phyloP scores from a whole-genome alignment of 2,113 vertebrate species.

The Alaudala cheleensis region DNA sequence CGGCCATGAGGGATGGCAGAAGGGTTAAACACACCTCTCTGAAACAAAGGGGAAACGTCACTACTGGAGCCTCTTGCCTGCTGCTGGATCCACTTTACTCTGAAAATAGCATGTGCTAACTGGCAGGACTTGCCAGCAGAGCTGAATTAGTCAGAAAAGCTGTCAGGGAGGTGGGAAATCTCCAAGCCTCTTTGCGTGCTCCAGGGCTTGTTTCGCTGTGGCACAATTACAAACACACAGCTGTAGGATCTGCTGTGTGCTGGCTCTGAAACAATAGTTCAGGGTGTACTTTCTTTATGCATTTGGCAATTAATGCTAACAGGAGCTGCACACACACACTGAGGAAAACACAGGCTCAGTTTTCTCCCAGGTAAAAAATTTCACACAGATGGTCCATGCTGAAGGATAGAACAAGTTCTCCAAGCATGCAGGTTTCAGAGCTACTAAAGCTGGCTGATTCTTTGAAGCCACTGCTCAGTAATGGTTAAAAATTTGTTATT shows the following conservation, averaged over 20 bases:
- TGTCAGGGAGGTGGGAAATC: constrained; percentile 27
- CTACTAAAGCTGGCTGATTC: background rate
- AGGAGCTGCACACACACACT: background rate
- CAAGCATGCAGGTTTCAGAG: background rate
- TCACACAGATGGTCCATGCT: background rate
- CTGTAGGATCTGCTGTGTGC: background rate
- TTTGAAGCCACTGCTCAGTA: background rate
- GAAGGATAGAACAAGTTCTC: background rate
- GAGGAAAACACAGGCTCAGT: background rate
- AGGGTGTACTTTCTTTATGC: background rate
- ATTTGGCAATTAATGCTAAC: constrained; percentile 1
- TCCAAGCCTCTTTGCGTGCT: constrained; percentile 9
- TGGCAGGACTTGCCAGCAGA: background rate
- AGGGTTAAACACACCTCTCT: background rate
- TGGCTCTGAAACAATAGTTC: background rate
- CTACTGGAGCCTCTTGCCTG: background rate
- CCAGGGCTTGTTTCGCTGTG: background rate
- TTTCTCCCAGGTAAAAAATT: background rate
- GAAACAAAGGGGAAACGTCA: background rate
- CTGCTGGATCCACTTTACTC: background rate
- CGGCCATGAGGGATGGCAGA: background rate
- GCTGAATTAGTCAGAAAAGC: constrained; percentile 18
- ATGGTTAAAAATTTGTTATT: background rate
- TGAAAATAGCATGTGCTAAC: background rate
- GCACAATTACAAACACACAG: background rate